Base-by-base conservation (phyloP, 2,113 vertebrate genomes). In the Pedetes capensis region DNA sequence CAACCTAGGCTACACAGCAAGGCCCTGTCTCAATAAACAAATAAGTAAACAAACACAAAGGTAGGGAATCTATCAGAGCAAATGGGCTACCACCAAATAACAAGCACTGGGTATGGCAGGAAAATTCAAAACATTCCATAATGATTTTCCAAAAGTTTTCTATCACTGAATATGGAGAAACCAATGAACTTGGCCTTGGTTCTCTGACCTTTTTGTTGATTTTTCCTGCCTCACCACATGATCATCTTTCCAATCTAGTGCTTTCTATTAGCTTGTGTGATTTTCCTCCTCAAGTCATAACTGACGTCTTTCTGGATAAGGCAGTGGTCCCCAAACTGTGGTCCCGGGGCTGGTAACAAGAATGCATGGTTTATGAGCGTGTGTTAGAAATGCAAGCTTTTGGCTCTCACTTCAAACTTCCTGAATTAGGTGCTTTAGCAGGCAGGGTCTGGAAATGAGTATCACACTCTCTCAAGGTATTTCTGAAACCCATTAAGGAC, bases 301-400 rank as follows among this genome's bases (percentile, higher is more conserved):
- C 18, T 42, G 39, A 27, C 1, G 12, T 25, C n/a, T 16, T 5
- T 8, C 7, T 75, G 32, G 10, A 37, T 4, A 14, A 2, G 74
- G 18, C 49, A n/a, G 8, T 29, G 10, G 2, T 37, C 64, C 39
- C 66, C 39, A 47, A 44, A 47, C 6, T 17, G 32, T 1, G 39
- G 39, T n/a, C 47, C 69, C 3, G 0, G 34, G 5, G 20, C 39
- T 23, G 10, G 13, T 8, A 13, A 1, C 8, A 0, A 0, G 18
- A 23, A 53, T 13, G 1, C 2, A 9, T 5, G 32, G 12, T 37
- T 27, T 0, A 0, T 39, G 44, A 14, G 3, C 8, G 0, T 17
- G 17, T 17, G 17, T 6, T 10, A 32, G 53, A n/a, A 16, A 59
- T 0, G 2, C 8, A 18, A 22, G 14, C 25, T 23, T 27, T 37